These are phyloP conservation scores for Pterophyllum scalare DNA, from an alignment of 2,113 vertebrate species.

Conservation along the genomic window DNA sequence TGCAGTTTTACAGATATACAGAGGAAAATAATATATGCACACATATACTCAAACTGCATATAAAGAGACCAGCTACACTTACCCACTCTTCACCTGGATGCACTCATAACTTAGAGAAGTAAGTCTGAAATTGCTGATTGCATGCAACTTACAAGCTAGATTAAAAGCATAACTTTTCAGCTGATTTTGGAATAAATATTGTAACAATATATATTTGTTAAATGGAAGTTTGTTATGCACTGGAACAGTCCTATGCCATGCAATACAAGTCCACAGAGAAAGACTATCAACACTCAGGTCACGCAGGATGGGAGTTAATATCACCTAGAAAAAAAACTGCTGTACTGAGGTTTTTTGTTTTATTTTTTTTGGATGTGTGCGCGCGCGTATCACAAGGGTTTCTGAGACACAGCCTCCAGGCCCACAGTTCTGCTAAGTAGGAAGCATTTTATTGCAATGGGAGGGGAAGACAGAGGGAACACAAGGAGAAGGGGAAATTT, in stretches of 20 bases:
- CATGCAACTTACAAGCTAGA: neutral
- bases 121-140: neutral
- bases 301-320: neutral
- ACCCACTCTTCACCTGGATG: neutral
- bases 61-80: neutral
- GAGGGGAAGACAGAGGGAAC: conserved; percentile 15
- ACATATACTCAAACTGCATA: neutral
- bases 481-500: conserved; percentile 35
- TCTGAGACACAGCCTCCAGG: conserved; percentile 28
- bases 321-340: neutral
- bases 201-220: neutral
- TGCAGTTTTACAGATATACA: conserved; percentile 2
- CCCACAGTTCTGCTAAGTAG: conserved; percentile 39
- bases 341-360: neutral
- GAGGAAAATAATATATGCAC: neutral
- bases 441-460: conserved; percentile 37
- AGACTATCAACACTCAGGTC: neutral
- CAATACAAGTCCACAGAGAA: neutral
- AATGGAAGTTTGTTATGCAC: neutral
- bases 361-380: neutral
- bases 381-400: neutral
- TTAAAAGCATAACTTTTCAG: neutral
- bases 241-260: neutral
- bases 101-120: neutral
- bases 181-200: neutral